Conservation (phyloP, 2,113 vertebrate genomes). For the Macheiramphus alcinus region DNA sequence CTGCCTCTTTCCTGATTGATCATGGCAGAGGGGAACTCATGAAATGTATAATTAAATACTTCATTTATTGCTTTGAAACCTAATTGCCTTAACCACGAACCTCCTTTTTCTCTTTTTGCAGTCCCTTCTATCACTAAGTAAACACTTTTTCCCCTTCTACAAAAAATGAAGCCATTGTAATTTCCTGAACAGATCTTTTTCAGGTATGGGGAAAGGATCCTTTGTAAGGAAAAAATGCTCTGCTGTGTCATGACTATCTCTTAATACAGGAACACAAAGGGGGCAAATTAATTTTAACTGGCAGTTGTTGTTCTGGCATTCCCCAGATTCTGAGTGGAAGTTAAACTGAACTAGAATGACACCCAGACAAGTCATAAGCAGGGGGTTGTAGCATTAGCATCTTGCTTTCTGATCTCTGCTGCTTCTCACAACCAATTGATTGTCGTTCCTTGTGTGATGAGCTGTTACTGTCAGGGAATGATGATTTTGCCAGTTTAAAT, state of each 20-base stretch:
- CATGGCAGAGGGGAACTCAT: background rate
- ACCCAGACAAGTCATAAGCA: background rate
- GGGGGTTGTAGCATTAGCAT: background rate
- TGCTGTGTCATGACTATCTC: background rate
- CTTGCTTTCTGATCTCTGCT: background rate
- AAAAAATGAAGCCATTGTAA: background rate
- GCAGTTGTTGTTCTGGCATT: background rate
- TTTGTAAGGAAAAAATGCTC: background rate
- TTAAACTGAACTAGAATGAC: background rate
- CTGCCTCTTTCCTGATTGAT: background rate
- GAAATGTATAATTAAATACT: constrained; percentile 29
- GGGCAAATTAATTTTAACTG: background rate
- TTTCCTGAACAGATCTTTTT: background rate
- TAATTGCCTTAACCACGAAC: background rate
- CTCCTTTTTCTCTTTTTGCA: background rate
- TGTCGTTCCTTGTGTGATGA: background rate
- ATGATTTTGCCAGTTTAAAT: background rate
- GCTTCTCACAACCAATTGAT: background rate
- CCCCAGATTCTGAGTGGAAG: background rate
- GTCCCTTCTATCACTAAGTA: background rate
- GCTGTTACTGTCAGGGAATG: background rate
- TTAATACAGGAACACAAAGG: background rate
- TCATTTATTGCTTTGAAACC: background rate
- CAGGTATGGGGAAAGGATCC: background rate
- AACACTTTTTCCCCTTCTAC: background rate